phyloP scores from a whole-genome alignment of 2,888 invertebrate species.

The Agriopis marginaria region DNA sequence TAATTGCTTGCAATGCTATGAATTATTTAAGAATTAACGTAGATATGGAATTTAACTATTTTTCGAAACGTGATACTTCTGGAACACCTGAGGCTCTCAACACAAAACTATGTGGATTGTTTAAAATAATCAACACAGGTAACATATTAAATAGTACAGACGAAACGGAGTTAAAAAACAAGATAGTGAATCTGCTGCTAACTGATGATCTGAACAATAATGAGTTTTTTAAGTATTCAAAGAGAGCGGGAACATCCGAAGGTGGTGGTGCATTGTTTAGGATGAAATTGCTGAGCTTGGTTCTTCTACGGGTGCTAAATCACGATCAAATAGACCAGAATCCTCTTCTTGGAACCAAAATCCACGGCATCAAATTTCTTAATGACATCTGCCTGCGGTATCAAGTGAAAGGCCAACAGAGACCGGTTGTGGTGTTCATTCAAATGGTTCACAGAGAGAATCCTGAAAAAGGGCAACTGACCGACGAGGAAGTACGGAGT shows the following conservation, averaged over 20 bases:
- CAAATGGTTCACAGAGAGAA: conserved; percentile 49
- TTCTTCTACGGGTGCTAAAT: conserved; percentile 51
- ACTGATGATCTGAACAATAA: background rate
- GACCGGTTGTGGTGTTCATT: conserved; percentile 49
- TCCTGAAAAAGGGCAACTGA: conserved; percentile 50
- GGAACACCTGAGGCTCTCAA: background rate
- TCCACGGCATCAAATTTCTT: conserved; percentile 54
- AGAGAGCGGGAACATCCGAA: conserved; percentile 42
- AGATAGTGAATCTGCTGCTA: conserved; percentile 25
- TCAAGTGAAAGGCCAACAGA: conserved; percentile 37
- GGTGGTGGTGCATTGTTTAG: conserved; percentile 43
- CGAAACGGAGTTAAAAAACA: background rate
- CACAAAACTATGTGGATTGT: background rate
- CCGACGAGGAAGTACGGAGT: conserved; percentile 48
- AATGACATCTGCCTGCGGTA: conserved; percentile 58
- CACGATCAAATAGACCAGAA: conserved; percentile 45
- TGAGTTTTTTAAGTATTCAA: conserved; percentile 20
- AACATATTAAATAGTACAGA: background rate
- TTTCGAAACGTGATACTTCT: background rate
- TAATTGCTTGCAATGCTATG: background rate
- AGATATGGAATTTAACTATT: background rate
- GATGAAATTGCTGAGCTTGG: conserved; percentile 53
- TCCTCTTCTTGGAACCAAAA: conserved; percentile 55
- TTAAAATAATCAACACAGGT: background rate
- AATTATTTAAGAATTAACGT: background rate